Evolutionary conservation across 2,888 invertebrate species (phyloP), one percentile per base, ranked within the genome.

Genomic region (Disparrhopalites patrizii): DNA sequence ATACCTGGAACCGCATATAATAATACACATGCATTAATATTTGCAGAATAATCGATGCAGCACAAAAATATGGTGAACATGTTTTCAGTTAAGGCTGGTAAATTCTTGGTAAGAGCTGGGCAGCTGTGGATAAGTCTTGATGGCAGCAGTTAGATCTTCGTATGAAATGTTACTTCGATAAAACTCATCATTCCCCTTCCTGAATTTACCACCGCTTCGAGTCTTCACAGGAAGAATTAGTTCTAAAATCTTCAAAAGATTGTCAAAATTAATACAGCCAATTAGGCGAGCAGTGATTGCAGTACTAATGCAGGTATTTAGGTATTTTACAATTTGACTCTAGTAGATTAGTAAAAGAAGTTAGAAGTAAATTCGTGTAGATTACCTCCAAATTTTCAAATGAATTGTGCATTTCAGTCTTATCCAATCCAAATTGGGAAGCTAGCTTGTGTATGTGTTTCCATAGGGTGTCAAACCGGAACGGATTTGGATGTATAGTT

Each of bases 71-170:
- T 10, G 38, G 15, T 36, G 38, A 15, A 13, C 10, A 36, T 36
- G 15, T 47, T 54, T 54, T 54, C 31, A 31, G 28, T 27, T 25
- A 8, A 18, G n/a, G n/a, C n/a, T 36, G 10, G 25, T 38, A 30
- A 43, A 43, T 27, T 51, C 54, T 62, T 40, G 54, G 28, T 52
- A 65, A 15, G 43, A 47, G 38, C 64, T 65, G 4, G 56, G 64
- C n/a, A 57, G 4, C 27, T 65, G 56, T 15, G 64, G 64, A 31
- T 64, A 57, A 8, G 25, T 33, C n/a, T 27, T 33, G 2, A 65
- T 20, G 13, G 56, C 57, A 51, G 20, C 30, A 10, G 30, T 51
- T 8, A 65, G 25, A 27, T 65, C 57, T 4, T 50, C 33, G n/a
- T 56, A 31, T 1, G 57, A 25, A 3, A 65, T 15, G 18, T 57